phyloP scores from a whole-genome alignment of 1,140 invertebrate species.

The Laupala kohalensis region DNA sequence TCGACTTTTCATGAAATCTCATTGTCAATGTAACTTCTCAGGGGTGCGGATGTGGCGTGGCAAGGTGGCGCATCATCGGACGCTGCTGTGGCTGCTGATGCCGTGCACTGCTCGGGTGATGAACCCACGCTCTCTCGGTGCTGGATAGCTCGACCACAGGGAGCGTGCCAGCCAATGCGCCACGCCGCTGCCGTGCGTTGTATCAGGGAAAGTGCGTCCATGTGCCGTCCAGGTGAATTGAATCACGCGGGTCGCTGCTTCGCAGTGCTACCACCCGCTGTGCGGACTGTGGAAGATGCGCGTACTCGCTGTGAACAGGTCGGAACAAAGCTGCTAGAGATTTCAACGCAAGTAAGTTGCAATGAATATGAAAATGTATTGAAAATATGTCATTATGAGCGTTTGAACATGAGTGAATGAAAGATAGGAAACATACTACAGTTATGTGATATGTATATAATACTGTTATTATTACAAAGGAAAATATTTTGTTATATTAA shows the following conservation, averaged over 20 bases:
- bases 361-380: no score
- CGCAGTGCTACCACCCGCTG: slow-evolving; percentile 15
- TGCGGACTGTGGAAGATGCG: slow-evolving; percentile 28
- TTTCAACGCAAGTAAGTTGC: slow-evolving; percentile 30
- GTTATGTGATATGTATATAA: no score
- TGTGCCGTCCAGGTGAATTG: slow-evolving; percentile 32
- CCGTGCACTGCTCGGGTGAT: slow-evolving; percentile 33
- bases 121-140: slow-evolving; percentile 35
- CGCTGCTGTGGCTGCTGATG: slow-evolving; percentile 26
- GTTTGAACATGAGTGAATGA: no score
- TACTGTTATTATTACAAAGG: no score
- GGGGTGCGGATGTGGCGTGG: slow-evolving; percentile 37
- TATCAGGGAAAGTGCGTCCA: slow-evolving; percentile 29
- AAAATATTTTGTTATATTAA: no score
- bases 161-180: slow-evolving; percentile 17
- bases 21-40: slow-evolving; percentile 19
- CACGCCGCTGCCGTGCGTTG: slow-evolving; percentile 35
- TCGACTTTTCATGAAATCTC: no score
- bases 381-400: no score
- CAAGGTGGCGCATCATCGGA: slow-evolving; percentile 29
- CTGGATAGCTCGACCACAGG: slow-evolving; percentile 25
- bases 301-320: slow-evolving; percentile 28
- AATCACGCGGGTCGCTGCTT: slow-evolving; percentile 27
- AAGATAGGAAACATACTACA: no score
- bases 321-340: slow-evolving; percentile 34